These are phyloP conservation scores for Atherinomorus stipes DNA, from an alignment of 2,113 vertebrate genomes.

Conservation along the genomic window DNA sequence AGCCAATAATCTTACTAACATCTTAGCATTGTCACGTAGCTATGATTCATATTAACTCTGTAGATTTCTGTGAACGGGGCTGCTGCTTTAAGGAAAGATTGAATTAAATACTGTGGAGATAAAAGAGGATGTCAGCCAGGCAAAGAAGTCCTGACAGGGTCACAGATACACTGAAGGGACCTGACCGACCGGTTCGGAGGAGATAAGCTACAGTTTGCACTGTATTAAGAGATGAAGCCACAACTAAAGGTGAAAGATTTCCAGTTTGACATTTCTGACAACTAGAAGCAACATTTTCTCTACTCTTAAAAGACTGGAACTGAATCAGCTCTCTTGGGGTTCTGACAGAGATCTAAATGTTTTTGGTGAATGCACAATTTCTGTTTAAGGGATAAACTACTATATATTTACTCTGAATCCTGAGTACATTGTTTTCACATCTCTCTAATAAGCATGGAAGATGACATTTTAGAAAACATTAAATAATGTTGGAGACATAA, in stretches of 20 bases:
- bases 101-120: slow-evolving; percentile 29
- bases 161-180: slow-evolving; percentile 1
- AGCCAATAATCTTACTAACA: neutral
- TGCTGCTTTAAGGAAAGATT: slow-evolving; percentile 20
- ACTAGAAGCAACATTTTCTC: neutral
- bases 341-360: slow-evolving; percentile 11
- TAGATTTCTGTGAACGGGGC: slow-evolving; percentile 2
- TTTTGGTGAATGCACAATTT: slow-evolving; percentile 4
- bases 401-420: too few species aligned
- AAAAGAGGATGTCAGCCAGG: slow-evolving; percentile 21
- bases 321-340: neutral
- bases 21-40: neutral
- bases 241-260: neutral
- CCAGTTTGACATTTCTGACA: slow-evolving; percentile 7
- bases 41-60: slow-evolving; percentile 12
- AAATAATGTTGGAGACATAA: too few species aligned
- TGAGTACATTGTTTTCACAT: too few species aligned
- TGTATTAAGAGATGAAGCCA: slow-evolving; percentile 8
- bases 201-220: neutral
- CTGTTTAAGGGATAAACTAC: too few species aligned
- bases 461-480: too few species aligned
- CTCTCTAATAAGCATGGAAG: too few species aligned
- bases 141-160: neutral
- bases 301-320: neutral
- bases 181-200: neutral